A percentile compares a stretch with the other conserved stretches of the same genome.
These are phyloP conservation scores for Drosophila conformis DNA, from an alignment of 2,888 invertebrate species.

Conservation along the genomic window DNA sequence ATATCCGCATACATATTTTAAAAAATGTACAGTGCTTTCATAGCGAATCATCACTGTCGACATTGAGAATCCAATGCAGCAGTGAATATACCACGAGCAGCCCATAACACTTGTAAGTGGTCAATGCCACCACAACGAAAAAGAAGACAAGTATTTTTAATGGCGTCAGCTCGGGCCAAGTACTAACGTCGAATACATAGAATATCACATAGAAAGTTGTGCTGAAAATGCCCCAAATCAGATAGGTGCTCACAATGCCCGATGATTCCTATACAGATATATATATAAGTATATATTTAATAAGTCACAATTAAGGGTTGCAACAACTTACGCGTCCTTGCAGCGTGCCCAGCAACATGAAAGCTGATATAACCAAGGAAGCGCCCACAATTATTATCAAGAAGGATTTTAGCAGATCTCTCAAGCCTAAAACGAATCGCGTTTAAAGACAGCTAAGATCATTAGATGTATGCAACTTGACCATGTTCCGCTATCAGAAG, in stretches of 20 bases:
- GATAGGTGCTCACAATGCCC: slow-evolving; percentile 46
- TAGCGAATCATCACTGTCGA: slow-evolving; percentile 36
- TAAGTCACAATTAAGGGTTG: background rate
- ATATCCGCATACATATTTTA: background rate
- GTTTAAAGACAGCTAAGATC: background rate
- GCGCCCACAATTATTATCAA: slow-evolving; percentile 30
- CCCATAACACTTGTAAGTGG: slow-evolving; percentile 36
- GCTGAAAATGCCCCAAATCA: slow-evolving; percentile 42
- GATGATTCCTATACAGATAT: slow-evolving; percentile 45
- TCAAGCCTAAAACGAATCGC: slow-evolving; percentile 23
- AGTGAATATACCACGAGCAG: slow-evolving; percentile 51
- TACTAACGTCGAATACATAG: background rate
- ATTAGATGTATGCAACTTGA: slow-evolving; percentile 8
- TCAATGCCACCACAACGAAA: background rate
- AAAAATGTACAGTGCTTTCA: background rate
- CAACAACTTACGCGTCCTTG: slow-evolving; percentile 34
- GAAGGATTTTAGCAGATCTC: slow-evolving; percentile 19
- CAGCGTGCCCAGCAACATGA: slow-evolving; percentile 41
- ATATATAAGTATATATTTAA: background rate
- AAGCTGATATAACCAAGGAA: slow-evolving; percentile 21
- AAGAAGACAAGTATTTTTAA: background rate
- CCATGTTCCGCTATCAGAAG: slow-evolving; percentile 2
- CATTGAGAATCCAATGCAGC: slow-evolving; percentile 33
- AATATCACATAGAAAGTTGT: slow-evolving; percentile 16
- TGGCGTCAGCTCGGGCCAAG: background rate